Conservation (phyloP, 2,113 vertebrate species). For the Cebus imitator region DNA sequence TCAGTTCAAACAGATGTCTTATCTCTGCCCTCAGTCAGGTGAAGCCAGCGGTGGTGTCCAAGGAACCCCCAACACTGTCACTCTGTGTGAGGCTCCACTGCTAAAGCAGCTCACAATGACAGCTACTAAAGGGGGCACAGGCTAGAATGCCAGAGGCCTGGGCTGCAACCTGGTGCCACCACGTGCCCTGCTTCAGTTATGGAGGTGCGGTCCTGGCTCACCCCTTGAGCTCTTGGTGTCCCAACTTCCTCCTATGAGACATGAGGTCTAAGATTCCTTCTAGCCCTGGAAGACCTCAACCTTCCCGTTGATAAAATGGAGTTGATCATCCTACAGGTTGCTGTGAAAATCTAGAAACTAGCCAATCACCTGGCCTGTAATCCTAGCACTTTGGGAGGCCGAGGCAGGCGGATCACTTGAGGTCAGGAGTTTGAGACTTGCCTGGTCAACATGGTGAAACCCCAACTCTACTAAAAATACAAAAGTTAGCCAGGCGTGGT, state of each 20-base stretch:
- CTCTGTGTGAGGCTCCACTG: fast-evolving
- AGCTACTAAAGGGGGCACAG: background rate
- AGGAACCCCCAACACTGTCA: fast-evolving
- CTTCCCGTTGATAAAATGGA: background rate
- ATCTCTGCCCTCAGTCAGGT: background rate
- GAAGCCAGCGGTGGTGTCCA: fast-evolving
- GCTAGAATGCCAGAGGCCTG: background rate
- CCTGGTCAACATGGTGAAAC: too few relatives aligned
- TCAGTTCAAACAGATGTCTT: background rate
- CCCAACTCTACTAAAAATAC: too few relatives aligned
- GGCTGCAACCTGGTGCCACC: too few relatives aligned
- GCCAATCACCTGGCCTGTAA: too few relatives aligned
- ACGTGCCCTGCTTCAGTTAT: fast-evolving
- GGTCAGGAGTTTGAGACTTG: too few relatives aligned
- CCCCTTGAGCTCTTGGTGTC: background rate
- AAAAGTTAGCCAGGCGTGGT: too few relatives aligned
- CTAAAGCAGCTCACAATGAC: background rate
- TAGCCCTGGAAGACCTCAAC: background rate
- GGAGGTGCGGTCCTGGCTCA: background rate
- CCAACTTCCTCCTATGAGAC: background rate
- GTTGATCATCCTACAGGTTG: background rate
- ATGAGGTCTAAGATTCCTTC: background rate
- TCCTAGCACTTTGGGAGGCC: too few relatives aligned
- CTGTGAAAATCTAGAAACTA: background rate
- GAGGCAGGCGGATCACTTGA: too few relatives aligned